These are phyloP conservation scores for Avahi laniger DNA, from an alignment of 2,797 vertebrate genomes.

Conservation along the genomic window DNA sequence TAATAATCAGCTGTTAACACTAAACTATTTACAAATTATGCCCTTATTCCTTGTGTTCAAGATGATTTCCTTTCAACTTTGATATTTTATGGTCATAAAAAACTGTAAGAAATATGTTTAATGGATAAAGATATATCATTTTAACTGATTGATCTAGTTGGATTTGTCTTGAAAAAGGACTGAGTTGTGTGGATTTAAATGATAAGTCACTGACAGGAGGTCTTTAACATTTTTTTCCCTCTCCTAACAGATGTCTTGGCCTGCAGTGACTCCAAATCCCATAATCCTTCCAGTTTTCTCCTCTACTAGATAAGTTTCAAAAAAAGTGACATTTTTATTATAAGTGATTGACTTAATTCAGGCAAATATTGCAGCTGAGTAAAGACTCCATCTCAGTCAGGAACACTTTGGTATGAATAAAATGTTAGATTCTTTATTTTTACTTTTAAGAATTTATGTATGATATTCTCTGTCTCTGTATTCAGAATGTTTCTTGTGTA, in stretches of 20 bases:
- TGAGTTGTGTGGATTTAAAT: constrained; percentile 64
- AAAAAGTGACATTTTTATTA: constrained; percentile 78
- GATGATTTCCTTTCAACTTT: constrained; percentile 39
- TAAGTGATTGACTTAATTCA: constrained; percentile 77
- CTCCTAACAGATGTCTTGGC: constrained; percentile 76
- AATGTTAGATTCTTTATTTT: constrained; percentile 61
- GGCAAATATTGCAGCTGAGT: constrained; percentile 70
- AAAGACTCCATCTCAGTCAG: constrained; percentile 63
- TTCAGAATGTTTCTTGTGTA: constrained; percentile 52
- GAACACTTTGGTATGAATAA: constrained; percentile 67
- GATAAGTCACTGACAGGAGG: constrained; percentile 75
- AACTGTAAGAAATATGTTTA: constrained; percentile 34
- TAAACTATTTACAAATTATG: neutral
- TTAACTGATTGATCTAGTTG: constrained; percentile 39
- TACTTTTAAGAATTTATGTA: constrained; percentile 51
- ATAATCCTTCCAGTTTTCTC: constrained; percentile 72
- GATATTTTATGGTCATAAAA: constrained; percentile 48
- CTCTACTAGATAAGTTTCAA: constrained; percentile 72
- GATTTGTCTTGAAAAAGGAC: constrained; percentile 65
- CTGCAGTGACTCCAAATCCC: constrained; percentile 74
- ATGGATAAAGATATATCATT: constrained; percentile 53
- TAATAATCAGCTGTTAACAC: constrained; percentile 19
- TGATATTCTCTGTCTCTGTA: neutral
- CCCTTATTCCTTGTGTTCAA: constrained; percentile 26
- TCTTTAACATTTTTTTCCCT: constrained; percentile 69